Conservation (phyloP, 1,140 invertebrate genomes). For the Vanessa tameamea region DNA sequence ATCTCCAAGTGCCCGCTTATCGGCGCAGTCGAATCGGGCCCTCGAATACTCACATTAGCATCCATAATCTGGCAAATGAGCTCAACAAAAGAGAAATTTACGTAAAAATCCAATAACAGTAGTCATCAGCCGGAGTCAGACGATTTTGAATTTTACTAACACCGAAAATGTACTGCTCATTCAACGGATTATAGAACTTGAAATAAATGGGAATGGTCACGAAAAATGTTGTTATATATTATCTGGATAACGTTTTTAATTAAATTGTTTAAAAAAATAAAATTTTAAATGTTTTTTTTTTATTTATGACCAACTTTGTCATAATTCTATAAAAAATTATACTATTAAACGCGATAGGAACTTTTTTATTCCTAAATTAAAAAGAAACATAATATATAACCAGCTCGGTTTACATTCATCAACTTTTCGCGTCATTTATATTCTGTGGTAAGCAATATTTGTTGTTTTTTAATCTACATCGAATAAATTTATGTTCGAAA, state of each 20-base stretch:
- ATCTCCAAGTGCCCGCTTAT: conserved; percentile 49
- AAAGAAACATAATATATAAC: no score
- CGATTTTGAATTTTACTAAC: conserved; percentile 38
- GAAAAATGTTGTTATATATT: conserved; percentile 11
- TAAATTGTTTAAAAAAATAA: background rate
- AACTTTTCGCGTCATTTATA: no score
- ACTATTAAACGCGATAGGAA: no score
- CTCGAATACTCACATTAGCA: conserved; percentile 54
- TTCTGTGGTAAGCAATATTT: no score
- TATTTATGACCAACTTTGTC: background rate
- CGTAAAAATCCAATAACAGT: conserved; percentile 67
- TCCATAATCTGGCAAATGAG: conserved; percentile 68
- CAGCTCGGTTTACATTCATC: no score
- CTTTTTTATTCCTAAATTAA: no score
- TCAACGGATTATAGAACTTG: conserved; percentile 26
- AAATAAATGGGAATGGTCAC: conserved; percentile 34
- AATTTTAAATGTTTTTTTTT: background rate
- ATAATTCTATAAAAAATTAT: no score
- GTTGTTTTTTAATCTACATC: no score
- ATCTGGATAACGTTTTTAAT: conserved; percentile 4
- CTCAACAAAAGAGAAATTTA: conserved; percentile 68
- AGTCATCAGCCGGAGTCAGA: conserved; percentile 45
- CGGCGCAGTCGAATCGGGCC: conserved; percentile 50
- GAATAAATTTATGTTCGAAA: no score
- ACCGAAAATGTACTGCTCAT: conserved; percentile 37